Conservation (phyloP, 2,113 vertebrate species). For the Prionailurus viverrinus region DNA sequence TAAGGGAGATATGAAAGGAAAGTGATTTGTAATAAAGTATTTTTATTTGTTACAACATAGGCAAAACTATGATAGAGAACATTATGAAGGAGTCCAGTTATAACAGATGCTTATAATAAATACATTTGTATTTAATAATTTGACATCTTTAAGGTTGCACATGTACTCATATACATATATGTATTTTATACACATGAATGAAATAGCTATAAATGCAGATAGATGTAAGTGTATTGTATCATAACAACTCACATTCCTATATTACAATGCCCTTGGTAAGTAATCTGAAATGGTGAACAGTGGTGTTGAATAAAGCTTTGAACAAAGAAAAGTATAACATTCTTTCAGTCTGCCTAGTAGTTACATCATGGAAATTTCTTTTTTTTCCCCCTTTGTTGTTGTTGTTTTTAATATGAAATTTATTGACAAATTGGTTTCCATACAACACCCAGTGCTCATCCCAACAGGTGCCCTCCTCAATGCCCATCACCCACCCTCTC, state of each 20-base stretch:
- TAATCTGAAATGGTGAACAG: not conserved
- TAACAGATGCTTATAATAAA: not conserved
- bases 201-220: not conserved
- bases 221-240: not conserved
- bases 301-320: not conserved
- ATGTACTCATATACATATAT: not conserved
- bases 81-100: not conserved
- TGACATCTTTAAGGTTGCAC: not conserved
- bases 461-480: too few relatives aligned
- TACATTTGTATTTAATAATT: not conserved
- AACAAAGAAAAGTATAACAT: not conserved
- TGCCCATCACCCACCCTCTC: too few relatives aligned
- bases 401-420: too few relatives aligned
- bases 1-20: not conserved
- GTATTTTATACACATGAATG: not conserved
- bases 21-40: conserved; percentile 5
- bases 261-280: not conserved
- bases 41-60: not conserved
- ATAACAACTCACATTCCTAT: not conserved
- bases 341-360: not conserved
- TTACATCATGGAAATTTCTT: not conserved
- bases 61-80: not conserved
- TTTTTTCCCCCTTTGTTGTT: too few relatives aligned
- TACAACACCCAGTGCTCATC: too few relatives aligned
- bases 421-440: too few relatives aligned